Evolutionary conservation across 2,797 vertebrate species (phyloP).

Genomic region (Squalus acanthias): DNA sequence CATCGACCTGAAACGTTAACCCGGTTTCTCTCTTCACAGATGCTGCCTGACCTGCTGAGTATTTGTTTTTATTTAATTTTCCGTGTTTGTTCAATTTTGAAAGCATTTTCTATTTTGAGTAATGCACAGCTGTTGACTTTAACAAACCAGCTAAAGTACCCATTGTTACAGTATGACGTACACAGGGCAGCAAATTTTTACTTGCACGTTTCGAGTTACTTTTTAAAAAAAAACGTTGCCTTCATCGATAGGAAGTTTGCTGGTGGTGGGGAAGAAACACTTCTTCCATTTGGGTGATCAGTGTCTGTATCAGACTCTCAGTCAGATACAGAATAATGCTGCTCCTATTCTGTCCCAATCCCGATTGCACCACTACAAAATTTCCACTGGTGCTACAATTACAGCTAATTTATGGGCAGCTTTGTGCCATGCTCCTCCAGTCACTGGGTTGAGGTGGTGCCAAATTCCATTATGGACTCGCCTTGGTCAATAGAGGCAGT

Average conservation of each 20-base stretch:
- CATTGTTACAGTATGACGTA: not conserved
- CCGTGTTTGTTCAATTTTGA: not conserved
- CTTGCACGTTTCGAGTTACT: not conserved
- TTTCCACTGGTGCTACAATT: no score
- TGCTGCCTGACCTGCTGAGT: no score
- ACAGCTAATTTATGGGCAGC: not conserved
- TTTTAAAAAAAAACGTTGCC: not conserved
- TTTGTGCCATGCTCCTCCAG: not conserved
- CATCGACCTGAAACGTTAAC: no score
- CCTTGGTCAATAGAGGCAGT: not conserved
- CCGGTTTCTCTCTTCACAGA: no score
- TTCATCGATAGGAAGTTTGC: not conserved
- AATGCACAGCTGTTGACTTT: not conserved
- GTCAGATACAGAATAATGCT: no score
- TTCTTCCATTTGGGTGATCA: not conserved
- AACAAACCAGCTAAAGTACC: not conserved
- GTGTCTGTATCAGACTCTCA: not conserved
- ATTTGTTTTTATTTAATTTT: no score
- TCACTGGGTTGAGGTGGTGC: not conserved
- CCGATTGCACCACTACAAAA: not conserved
- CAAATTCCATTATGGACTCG: not conserved
- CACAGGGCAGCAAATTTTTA: not conserved
- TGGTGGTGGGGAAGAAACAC: not conserved
- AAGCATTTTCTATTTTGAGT: not conserved
- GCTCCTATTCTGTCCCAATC: not conserved